These are phyloP conservation scores for Halcyon badia DNA, from an alignment of 2,797 vertebrate genomes.

Conservation along the genomic window DNA sequence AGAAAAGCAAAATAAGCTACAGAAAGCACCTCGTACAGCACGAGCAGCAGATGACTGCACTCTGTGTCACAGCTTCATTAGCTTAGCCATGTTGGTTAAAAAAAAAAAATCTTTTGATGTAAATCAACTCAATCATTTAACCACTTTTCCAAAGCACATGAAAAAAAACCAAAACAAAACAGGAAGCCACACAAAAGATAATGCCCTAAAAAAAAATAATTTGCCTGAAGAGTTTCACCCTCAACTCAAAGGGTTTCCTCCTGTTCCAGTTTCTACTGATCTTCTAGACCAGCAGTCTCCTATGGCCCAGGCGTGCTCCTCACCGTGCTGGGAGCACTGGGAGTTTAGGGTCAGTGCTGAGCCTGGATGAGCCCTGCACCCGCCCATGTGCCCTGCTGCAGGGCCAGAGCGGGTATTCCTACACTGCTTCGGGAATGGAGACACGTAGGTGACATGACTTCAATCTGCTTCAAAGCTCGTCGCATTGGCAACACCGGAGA, in stretches of 20 bases:
- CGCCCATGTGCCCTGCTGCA: accelerated
- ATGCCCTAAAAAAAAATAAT: background rate
- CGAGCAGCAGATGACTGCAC: background rate
- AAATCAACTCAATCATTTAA: background rate
- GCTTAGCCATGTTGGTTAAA: background rate
- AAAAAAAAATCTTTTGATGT: background rate
- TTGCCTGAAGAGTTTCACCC: background rate
- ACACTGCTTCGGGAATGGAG: background rate
- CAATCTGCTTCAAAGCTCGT: background rate
- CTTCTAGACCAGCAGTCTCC: background rate
- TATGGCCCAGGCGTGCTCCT: accelerated
- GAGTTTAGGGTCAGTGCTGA: background rate
- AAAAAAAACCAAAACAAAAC: background rate
- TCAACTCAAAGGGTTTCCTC: background rate
- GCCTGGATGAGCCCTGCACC: background rate
- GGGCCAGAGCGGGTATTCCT: background rate
- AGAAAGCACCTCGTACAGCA: background rate
- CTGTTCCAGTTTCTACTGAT: background rate
- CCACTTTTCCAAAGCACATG: background rate
- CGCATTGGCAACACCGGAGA: background rate
- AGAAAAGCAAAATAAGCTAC: background rate
- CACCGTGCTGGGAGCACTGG: background rate
- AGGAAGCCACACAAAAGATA: background rate
- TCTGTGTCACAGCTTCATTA: background rate
- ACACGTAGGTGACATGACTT: accelerated